phyloP scores from a whole-genome alignment of 2,888 invertebrate species.

The Ctenicera cuprea region DNA sequence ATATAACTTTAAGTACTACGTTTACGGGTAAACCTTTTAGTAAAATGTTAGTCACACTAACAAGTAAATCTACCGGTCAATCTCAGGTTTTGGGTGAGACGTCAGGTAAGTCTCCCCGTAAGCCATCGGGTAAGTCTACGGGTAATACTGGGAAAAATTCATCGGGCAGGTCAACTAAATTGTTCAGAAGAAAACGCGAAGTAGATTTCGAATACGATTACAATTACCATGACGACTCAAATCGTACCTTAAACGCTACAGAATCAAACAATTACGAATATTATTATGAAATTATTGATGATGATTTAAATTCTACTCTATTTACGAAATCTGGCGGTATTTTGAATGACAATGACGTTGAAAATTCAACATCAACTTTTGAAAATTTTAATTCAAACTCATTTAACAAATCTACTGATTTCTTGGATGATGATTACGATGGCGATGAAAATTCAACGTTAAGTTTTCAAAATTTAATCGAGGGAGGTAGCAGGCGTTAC shows the following conservation, averaged over 20 bases:
- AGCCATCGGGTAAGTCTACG: too few species aligned
- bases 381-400: not conserved
- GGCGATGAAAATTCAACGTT: not conserved
- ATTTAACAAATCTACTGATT: not conserved
- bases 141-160: too few species aligned
- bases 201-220: not conserved
- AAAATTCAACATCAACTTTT: not conserved
- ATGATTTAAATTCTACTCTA: not conserved
- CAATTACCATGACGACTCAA: conserved; percentile 9
- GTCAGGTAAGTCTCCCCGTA: too few species aligned
- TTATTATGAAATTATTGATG: conserved; percentile 27
- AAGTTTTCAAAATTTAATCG: not conserved
- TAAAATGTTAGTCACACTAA: too few species aligned
- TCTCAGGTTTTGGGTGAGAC: too few species aligned
- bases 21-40: too few species aligned
- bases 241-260: not conserved
- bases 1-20: too few species aligned
- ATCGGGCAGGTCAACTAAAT: not conserved
- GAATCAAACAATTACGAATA: conserved; percentile 27
- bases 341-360: not conserved
- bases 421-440: too few species aligned
- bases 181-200: not conserved
- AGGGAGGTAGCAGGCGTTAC: not conserved
- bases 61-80: too few species aligned
- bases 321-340: not conserved